Percentiles rank a stretch among this genome's conserved stretches.
These are phyloP conservation scores for Fistularia tabacaria DNA, from an alignment of 2,797 vertebrate genomes.

Conservation along the genomic window DNA sequence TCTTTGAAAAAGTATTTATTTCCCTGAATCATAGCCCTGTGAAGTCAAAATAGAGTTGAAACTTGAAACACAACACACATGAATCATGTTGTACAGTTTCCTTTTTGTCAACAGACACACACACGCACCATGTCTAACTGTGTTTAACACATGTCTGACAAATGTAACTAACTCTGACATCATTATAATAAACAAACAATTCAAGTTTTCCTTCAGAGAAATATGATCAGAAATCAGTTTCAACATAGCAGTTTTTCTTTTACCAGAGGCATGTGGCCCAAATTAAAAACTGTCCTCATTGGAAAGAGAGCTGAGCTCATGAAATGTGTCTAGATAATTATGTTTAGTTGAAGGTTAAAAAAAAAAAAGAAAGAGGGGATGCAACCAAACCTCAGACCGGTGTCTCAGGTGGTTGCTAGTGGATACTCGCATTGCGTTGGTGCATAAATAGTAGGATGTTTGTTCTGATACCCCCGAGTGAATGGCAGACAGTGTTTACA, in stretches of 20 bases:
- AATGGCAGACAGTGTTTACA: constrained; percentile 16
- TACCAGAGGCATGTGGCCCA: constrained; percentile 26
- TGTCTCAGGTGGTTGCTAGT: constrained; percentile 52
- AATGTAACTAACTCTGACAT: no score
- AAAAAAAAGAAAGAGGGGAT: constrained; percentile 19
- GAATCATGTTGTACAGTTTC: no score
- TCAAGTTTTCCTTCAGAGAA: constrained; percentile 2
- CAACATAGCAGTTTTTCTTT: constrained; percentile 3
- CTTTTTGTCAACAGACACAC: no score
- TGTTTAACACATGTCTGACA: no score
- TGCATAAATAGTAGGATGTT: constrained; percentile 66
- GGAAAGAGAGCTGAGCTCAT: constrained; percentile 10
- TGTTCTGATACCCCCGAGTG: constrained; percentile 53
- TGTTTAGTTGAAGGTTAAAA: constrained; percentile 18
- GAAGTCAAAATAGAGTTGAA: no score
- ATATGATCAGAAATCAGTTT: constrained; percentile 13
- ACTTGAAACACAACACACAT: no score
- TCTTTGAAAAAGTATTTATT: no score
- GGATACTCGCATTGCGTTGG: constrained; percentile 10
- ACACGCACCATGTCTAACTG: no score
- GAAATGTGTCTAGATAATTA: constrained; percentile 38
- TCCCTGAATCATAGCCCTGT: no score
- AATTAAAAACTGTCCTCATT: constrained; percentile 22
- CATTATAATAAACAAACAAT: constrained; percentile 10
- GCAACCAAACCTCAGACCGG: constrained; percentile 31